Percentiles rank a stretch among this genome's conserved stretches.
These are phyloP conservation scores for Tenthredo amoena DNA, from an alignment of 2,888 invertebrate genomes.

Conservation along the genomic window DNA sequence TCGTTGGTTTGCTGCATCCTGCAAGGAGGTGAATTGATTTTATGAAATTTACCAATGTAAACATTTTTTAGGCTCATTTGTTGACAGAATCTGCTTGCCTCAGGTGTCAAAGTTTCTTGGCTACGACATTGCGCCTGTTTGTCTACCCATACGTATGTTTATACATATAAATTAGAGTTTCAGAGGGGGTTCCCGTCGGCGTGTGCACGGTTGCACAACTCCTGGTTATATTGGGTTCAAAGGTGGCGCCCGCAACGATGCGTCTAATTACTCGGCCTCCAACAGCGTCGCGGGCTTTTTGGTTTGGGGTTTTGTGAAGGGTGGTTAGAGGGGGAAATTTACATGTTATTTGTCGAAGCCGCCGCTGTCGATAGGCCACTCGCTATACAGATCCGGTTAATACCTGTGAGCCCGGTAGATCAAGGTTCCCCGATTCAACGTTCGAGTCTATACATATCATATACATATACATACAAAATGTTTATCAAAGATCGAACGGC, in stretches of 20 bases:
- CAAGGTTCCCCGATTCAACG: constrained; percentile 12
- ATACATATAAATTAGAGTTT: constrained; percentile 22
- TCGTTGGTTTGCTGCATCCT: neutral
- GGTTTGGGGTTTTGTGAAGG: neutral
- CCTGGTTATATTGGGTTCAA: constrained; percentile 37
- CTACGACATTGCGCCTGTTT: neutral
- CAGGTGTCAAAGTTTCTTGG: neutral
- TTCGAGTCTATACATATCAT: neutral
- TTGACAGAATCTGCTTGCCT: neutral
- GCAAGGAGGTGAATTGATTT: neutral
- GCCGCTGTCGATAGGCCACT: constrained; percentile 44
- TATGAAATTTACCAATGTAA: neutral
- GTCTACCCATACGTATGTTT: neutral
- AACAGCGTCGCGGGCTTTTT: constrained; percentile 37
- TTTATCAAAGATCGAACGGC: neutral
- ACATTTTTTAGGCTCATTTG: neutral
- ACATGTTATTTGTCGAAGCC: constrained; percentile 49
- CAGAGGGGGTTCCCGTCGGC: neutral
- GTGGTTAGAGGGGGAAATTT: constrained; percentile 30
- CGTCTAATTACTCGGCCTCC: constrained; percentile 46
- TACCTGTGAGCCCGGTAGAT: constrained; percentile 32
- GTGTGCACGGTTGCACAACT: constrained; percentile 41
- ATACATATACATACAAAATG: neutral
- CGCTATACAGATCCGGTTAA: constrained; percentile 35
- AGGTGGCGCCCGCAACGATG: constrained; percentile 43